phyloP scores from a whole-genome alignment of 2,113 vertebrate genomes.

The Alectura lathami region DNA sequence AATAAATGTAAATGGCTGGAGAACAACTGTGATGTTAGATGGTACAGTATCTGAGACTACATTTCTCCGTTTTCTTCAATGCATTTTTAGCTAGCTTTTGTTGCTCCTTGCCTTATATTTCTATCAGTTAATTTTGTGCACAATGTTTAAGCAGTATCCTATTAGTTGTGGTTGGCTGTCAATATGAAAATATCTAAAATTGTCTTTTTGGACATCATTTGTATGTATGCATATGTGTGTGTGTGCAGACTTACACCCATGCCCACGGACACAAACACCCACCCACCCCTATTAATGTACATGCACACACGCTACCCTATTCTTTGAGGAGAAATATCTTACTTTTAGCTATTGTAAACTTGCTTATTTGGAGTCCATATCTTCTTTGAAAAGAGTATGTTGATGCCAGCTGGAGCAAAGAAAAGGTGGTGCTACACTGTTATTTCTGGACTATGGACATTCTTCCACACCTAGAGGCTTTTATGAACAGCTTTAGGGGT shows the following conservation, averaged over 20 bases:
- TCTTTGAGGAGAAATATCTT: not conserved
- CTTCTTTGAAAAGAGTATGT: not conserved
- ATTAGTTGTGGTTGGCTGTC: not conserved
- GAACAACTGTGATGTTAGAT: not conserved
- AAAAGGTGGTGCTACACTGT: not conserved
- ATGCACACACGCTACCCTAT: not conserved
- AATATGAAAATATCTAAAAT: not conserved
- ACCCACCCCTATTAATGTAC: not conserved
- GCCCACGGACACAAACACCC: too few relatives aligned
- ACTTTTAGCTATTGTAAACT: not conserved
- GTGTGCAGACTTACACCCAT: not conserved
- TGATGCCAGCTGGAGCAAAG: not conserved
- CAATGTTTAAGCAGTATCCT: not conserved
- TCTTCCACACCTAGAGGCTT: not conserved
- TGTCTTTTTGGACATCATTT: not conserved
- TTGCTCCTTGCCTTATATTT: not conserved
- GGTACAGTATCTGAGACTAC: not conserved
- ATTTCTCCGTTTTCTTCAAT: not conserved
- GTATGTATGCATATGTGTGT: rapidly evolving
- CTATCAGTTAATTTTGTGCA: not conserved
- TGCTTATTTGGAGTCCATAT: not conserved
- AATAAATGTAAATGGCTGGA: not conserved
- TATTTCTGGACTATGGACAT: not conserved
- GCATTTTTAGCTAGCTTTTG: not conserved
- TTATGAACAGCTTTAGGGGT: not conserved